A percentile compares a stretch with the other conserved stretches of the same genome.
These are phyloP conservation scores for Cremastinae sp. DNA, from an alignment of 2,888 invertebrate genomes.

Conservation along the genomic window DNA sequence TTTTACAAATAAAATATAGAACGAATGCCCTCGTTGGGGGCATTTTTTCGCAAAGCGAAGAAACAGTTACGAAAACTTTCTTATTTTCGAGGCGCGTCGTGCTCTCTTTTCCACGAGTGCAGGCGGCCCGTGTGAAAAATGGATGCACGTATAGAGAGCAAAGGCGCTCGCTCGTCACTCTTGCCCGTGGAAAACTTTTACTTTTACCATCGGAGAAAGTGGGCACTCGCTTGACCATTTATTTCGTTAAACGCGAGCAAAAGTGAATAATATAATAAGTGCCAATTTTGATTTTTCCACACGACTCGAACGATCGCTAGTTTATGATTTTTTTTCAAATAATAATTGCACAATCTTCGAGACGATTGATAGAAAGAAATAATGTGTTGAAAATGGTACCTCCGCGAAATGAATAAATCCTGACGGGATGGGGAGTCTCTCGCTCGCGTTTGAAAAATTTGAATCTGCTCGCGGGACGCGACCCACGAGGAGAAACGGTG, in stretches of 20 bases:
- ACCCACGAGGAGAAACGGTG: not conserved
- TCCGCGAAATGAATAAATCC: not conserved
- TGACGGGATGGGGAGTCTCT: no score
- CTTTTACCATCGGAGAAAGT: constrained; percentile 77
- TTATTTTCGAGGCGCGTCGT: no score
- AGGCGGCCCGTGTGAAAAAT: not conserved
- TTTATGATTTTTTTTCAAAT: no score
- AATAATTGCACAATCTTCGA: no score
- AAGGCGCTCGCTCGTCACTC: constrained; percentile 7
- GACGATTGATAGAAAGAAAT: no score
- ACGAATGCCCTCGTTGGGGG: no score
- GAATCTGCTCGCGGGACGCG: constrained; percentile 20
- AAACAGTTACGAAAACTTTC: no score
- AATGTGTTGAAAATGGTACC: no score
- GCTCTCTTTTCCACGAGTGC: not conserved
- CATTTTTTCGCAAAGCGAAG: no score
- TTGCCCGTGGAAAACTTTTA: constrained; percentile 71
- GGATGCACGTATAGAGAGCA: constrained; percentile 11
- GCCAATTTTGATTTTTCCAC: constrained; percentile 14
- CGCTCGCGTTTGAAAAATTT: constrained; percentile 25
- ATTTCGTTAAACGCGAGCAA: constrained; percentile 52
- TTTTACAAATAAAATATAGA: no score
- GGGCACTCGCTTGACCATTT: constrained; percentile 64
- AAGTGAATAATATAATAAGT: constrained; percentile 38
- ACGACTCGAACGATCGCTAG: not conserved